Base-by-base conservation (phyloP, 2,113 vertebrate genomes). In the Sinocyclocheilus anshuiensis region DNA sequence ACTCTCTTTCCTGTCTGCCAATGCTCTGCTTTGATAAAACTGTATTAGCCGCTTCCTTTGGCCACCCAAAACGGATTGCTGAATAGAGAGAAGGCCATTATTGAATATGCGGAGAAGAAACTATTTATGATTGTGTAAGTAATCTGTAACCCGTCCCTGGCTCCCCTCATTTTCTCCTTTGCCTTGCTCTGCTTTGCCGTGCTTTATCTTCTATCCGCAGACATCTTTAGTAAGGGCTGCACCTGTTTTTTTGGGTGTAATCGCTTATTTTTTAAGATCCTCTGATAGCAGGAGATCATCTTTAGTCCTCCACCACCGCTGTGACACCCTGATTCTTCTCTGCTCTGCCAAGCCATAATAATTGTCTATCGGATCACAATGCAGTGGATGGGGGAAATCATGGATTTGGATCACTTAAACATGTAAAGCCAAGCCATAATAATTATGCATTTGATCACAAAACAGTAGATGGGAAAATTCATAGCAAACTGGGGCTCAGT, bases 201-300 rank as follows among this genome's bases (percentile, higher is more conserved):
- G 15, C 55, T 77, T 94, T 94, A 95, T 95, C 94, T 94, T 89
- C 75, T 89, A 84, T 90, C 89, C 88, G 42, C 93, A 93, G 93
- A 42, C 91, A 79, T 89, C 92, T 93, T 91, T 92, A 87, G 92
- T 81, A 88, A 55, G 55, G 77, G 88, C 89, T 91, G 92, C 88
- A 89, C 91, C 88, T 91, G 89, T 92, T 94, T 94, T 94, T 94
- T 81, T 77, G 11, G 87, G 89, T 93, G 91, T 94, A 94, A 94
- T 94, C 94, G 86, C 94, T 93, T 90, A 89, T 91, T 90, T 94
- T 93, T 94, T 33, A 90, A 94, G 93, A 95, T 95, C 88, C 92
- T 91, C 91, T 90, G 94, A 95, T 95, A 94, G 87, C 88, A 94
- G 90, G 91, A 92, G 63, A 77, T 76, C 86, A 91, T 86, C 81